Conservation (phyloP, 2,113 vertebrate genomes). For the Chamaetylas fuelleborni region DNA sequence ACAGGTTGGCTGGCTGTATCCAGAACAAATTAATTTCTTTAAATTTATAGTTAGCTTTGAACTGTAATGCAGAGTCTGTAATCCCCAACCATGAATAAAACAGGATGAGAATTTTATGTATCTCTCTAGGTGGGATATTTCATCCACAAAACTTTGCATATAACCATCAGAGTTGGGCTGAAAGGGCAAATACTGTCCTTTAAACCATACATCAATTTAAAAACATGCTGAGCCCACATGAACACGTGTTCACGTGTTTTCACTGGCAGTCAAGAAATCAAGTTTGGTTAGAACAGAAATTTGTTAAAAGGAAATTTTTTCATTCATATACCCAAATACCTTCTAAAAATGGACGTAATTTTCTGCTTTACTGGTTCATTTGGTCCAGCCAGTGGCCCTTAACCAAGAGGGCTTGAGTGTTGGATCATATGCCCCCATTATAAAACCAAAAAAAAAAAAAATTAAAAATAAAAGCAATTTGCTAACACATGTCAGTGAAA, state of each 20-base stretch:
- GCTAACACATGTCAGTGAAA: background rate
- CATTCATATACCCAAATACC: background rate
- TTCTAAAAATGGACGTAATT: background rate
- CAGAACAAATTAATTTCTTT: background rate
- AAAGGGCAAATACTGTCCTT: background rate
- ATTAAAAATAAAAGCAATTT: background rate
- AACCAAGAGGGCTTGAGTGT: background rate
- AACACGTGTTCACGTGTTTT: background rate
- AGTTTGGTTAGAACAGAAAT: background rate
- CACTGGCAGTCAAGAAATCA: background rate
- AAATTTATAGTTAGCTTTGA: background rate
- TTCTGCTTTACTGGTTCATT: background rate
- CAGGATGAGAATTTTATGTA: background rate
- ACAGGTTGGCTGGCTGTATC: background rate
- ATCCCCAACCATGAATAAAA: background rate
- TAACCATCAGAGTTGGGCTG: background rate
- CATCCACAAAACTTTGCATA: background rate
- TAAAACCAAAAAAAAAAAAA: background rate
- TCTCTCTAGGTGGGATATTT: background rate
- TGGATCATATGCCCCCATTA: background rate
- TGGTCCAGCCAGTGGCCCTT: background rate
- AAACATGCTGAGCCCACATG: background rate
- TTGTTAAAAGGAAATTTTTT: background rate
- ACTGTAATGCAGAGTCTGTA: background rate
- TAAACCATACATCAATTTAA: background rate